These are phyloP conservation scores for Drosophila ohnishii DNA, from an alignment of 1,140 invertebrate species.

Conservation along the genomic window DNA sequence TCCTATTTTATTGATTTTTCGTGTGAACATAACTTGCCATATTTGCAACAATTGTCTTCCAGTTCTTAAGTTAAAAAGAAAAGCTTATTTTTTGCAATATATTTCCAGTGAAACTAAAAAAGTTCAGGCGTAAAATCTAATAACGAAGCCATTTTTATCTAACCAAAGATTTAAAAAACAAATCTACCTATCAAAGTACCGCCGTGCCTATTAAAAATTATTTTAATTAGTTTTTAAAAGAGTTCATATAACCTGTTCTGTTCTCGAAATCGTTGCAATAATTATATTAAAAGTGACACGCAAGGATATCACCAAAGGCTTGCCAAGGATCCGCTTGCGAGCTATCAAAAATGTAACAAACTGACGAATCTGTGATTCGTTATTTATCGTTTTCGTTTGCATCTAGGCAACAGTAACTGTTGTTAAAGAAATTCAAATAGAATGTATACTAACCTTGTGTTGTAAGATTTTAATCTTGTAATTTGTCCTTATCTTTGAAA, in stretches of 20 bases:
- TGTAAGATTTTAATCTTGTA: neutral
- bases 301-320: too few relatives aligned
- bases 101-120: neutral
- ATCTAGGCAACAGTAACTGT: neutral
- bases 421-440: neutral
- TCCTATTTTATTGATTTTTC: neutral
- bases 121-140: neutral
- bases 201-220: neutral
- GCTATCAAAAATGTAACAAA: too few relatives aligned
- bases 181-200: neutral
- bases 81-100: neutral
- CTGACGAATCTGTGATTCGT: too few relatives aligned
- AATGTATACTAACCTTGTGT: neutral
- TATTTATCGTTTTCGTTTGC: too few relatives aligned
- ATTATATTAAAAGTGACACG: neutral
- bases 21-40: neutral
- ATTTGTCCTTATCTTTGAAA: neutral
- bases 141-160: neutral
- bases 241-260: neutral
- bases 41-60: neutral
- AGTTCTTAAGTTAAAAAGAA: neutral
- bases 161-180: neutral
- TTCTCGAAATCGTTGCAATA: too few relatives aligned
- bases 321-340: too few relatives aligned
- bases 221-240: neutral